These are phyloP conservation scores for Teleogryllus oceanicus DNA, from an alignment of 2,888 invertebrate genomes.

Conservation along the genomic window DNA sequence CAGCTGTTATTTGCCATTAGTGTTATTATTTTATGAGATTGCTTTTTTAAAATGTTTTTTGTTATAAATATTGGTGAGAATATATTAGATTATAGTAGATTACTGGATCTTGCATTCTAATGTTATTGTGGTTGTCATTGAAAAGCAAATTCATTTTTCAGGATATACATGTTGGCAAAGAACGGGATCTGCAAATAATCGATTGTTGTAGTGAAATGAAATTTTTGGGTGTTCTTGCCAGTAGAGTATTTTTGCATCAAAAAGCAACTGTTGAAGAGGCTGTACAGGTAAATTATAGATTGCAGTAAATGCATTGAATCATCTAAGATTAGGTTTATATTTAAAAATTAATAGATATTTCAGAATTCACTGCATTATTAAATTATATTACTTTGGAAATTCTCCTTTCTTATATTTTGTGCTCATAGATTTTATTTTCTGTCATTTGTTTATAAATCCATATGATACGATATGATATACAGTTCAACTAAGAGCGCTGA, in stretches of 20 bases:
- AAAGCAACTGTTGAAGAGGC: conserved; percentile 72
- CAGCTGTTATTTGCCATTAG: too few relatives aligned
- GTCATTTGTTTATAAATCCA: too few relatives aligned
- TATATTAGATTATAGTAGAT: too few relatives aligned
- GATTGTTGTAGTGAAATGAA: conserved; percentile 62
- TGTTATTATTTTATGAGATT: too few relatives aligned
- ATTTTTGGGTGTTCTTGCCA: conserved; percentile 68
- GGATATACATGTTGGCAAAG: conserved; percentile 23
- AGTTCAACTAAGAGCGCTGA: too few relatives aligned
- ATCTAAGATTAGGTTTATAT: background rate
- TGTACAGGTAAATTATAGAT: conserved; percentile 46
- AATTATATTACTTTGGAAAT: background rate
- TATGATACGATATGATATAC: too few relatives aligned
- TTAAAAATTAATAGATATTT: conserved; percentile 20
- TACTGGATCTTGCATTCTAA: too few relatives aligned
- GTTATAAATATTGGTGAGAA: too few relatives aligned
- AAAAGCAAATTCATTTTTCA: background rate
- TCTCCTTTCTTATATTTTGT: too few relatives aligned
- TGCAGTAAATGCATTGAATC: background rate
- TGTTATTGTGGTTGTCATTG: too few relatives aligned
- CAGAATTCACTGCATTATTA: conserved; percentile 12
- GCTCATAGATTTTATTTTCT: too few relatives aligned
- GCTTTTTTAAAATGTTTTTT: too few relatives aligned
- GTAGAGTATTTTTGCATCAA: conserved; percentile 73
- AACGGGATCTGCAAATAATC: conserved; percentile 24